Conservation (phyloP, 1,140 invertebrate species). For the Polyergus mexicanus region DNA sequence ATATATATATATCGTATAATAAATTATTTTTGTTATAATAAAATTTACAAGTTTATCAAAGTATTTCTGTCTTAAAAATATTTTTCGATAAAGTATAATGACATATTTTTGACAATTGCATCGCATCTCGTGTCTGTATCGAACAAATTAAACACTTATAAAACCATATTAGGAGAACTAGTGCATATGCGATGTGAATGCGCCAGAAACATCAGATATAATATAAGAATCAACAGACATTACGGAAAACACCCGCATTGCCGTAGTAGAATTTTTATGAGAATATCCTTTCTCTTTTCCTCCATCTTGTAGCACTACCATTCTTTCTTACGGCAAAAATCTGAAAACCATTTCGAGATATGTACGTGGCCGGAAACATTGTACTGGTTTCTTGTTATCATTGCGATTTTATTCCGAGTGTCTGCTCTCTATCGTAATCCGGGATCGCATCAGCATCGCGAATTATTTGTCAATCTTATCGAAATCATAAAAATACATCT, state of each 20-base stretch:
- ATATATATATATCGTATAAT: too few relatives aligned
- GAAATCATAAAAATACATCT: neutral
- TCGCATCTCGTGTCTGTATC: neutral
- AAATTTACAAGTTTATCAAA: neutral
- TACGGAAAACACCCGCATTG: conserved; percentile 50
- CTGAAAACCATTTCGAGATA: conserved; percentile 80
- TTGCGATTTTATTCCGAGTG: conserved; percentile 49
- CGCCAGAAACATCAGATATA: conserved; percentile 28
- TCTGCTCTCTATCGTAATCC: neutral
- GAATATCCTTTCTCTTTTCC: conserved; percentile 27
- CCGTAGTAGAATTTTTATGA: conserved; percentile 62
- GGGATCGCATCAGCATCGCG: neutral
- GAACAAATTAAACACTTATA: conserved; percentile 28
- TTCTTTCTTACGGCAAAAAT: conserved; percentile 73
- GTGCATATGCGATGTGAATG: conserved; percentile 37
- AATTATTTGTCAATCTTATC: conserved; percentile 35
- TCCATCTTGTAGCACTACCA: neutral
- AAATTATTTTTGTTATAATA: too few relatives aligned
- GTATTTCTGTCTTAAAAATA: neutral
- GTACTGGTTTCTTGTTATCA: conserved; percentile 19
- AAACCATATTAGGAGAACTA: conserved; percentile 15
- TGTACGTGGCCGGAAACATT: conserved; percentile 58
- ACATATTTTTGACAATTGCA: conserved; percentile 20
- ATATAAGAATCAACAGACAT: conserved; percentile 57
- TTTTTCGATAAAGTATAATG: neutral